Base-by-base conservation (phyloP, 2,797 vertebrate genomes). In the Caiman crocodilus region DNA sequence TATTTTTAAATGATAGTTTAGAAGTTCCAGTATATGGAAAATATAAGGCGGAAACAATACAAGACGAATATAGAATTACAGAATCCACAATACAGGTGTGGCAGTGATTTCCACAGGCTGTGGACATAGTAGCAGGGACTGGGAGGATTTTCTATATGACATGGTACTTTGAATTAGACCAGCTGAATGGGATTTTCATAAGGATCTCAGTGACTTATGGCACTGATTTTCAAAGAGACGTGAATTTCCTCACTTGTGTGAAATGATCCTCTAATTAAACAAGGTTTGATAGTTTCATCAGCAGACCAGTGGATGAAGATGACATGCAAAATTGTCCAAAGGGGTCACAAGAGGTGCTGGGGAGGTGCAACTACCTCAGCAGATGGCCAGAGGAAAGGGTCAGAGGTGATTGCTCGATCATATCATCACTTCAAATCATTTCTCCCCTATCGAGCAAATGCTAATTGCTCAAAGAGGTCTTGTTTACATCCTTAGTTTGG, bases 401-500 rank as follows among this genome's bases (percentile, higher is more conserved):
- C 8, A 84, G 25, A 76, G 92, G 32, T 71, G 35, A 71, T 42
- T 71, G 82, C 67, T 84, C 50, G 0, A 0, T 28, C 4, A 2
- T 18, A 32, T 50, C 55, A 10, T 82, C 78, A 84, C 77, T 94
- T 94, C 82, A 20, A 16, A 64, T 63, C 5, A 84, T 89, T 91
- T 84, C 82, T 88, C 89, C 78, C 88, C 82, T 16, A 82, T 90
- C 82, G 84, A 88, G 87, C 71, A 73, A 73, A 82, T 76, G 83
- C 71, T 92, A 95, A 96, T 96, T 96, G 88, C n/a, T 82, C 88
- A 0, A 0, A 3, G 32, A 92, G 76, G 91, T 80, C 65, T 50
- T 93, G 92, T 96, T 95, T 93, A 91, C 82, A 76, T 69, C 86
- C 69, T 55, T 84, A 82, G 87, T 94, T 96, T 93, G 87, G 82